Conservation (phyloP, 1,140 invertebrate species). For the Drosophila truncata region DNA sequence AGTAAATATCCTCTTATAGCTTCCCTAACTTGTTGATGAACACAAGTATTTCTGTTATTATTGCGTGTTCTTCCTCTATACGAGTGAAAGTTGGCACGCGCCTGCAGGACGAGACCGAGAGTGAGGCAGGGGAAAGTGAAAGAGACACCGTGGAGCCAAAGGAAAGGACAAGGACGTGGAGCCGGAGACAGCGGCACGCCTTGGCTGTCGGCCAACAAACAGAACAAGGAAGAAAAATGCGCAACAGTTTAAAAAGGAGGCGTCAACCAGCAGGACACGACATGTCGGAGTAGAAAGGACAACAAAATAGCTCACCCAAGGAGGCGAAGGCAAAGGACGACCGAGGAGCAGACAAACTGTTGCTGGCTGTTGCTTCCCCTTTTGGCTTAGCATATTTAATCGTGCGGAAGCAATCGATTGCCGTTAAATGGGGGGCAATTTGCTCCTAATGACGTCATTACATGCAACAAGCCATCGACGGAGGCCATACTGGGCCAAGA, state of each 20-base stretch:
- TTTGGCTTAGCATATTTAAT: conserved; percentile 71
- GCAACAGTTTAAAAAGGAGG: conserved; percentile 80
- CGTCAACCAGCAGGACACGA: conserved; percentile 49
- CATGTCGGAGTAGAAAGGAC: conserved; percentile 29
- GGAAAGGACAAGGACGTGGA: too few relatives aligned
- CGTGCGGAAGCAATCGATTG: conserved; percentile 80
- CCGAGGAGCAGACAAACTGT: conserved; percentile 56
- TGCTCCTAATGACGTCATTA: conserved; percentile 77
- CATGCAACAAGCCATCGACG: conserved; percentile 43
- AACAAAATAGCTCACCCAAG: conserved; percentile 7
- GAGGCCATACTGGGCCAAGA: conserved; percentile 6
- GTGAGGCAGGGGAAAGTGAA: background rate
- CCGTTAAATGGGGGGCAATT: conserved; percentile 76
- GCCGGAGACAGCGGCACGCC: conserved; percentile 50
- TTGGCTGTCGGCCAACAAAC: conserved; percentile 51
- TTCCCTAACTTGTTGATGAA: conserved; percentile 45
- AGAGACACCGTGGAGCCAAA: background rate
- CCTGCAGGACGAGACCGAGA: conserved; percentile 16
- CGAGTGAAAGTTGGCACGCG: conserved; percentile 56
- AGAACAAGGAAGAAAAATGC: conserved; percentile 34
- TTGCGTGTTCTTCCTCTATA: conserved; percentile 46
- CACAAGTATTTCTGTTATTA: conserved; percentile 7
- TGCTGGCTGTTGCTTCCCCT: conserved; percentile 60
- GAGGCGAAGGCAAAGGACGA: conserved; percentile 20
- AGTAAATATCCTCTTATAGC: background rate